These are phyloP conservation scores for Aleiodes alternator DNA, from an alignment of 2,888 invertebrate genomes.

Conservation along the genomic window DNA sequence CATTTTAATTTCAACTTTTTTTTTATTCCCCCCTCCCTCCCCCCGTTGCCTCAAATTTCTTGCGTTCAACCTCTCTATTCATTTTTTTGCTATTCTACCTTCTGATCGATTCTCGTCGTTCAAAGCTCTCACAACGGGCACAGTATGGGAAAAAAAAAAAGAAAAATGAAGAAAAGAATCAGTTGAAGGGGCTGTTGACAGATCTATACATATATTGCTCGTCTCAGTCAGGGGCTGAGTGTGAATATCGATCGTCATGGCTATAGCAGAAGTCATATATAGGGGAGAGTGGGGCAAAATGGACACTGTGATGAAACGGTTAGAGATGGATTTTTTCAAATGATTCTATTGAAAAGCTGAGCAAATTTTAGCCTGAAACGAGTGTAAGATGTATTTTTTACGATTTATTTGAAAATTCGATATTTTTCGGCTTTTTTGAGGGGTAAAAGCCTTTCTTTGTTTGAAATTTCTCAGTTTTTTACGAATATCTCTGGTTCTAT, in stretches of 20 bases:
- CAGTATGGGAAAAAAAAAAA: neutral
- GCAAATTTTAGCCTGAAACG: too few species aligned
- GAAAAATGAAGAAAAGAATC: neutral
- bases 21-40: neutral
- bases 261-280: neutral
- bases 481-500: too few species aligned
- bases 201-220: constrained; percentile 8
- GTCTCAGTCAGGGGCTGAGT: neutral
- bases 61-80: constrained; percentile 2
- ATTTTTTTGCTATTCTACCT: neutral
- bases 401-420: too few species aligned
- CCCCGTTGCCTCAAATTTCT: neutral
- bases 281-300: too few species aligned
- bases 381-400: too few species aligned
- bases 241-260: constrained; percentile 12
- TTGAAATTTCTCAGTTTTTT: too few species aligned
- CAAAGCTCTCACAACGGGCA: neutral
- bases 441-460: too few species aligned
- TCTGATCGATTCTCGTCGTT: constrained; percentile 16
- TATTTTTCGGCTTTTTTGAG: too few species aligned
- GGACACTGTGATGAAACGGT: too few species aligned
- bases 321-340: too few species aligned
- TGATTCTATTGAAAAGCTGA: too few species aligned
- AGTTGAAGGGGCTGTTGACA: constrained; percentile 4
- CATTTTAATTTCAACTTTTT: constrained; percentile 9